These are phyloP conservation scores for Hippoglossus stenolepis DNA, from an alignment of 2,113 vertebrate genomes.

Conservation along the genomic window DNA sequence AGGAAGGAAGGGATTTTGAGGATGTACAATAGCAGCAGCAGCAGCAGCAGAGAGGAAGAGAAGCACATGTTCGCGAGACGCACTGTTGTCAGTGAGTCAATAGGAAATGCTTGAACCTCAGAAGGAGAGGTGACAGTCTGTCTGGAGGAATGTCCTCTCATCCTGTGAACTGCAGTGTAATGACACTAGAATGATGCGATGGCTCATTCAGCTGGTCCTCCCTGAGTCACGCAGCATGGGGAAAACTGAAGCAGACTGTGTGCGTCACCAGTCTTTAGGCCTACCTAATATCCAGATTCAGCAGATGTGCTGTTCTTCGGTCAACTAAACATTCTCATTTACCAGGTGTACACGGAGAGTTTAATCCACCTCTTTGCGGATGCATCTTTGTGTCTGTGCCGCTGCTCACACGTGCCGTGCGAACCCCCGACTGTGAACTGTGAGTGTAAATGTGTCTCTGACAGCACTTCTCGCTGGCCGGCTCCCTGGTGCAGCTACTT, in stretches of 20 bases:
- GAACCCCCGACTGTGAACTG: slow-evolving; percentile 9
- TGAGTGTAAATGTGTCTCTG: slow-evolving; percentile 32
- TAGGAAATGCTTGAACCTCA: slow-evolving; percentile 61
- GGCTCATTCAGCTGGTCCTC: slow-evolving; percentile 33
- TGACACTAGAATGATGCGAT: slow-evolving; percentile 39
- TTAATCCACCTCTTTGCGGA: background rate
- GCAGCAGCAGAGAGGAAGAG: slow-evolving; percentile 57
- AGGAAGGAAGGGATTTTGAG: slow-evolving; percentile 53
- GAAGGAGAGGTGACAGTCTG: slow-evolving; percentile 38
- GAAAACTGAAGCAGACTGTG: slow-evolving; percentile 5
- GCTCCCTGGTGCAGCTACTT: slow-evolving; percentile 28
- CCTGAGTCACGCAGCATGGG: slow-evolving; percentile 32
- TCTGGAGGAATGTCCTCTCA: slow-evolving; percentile 57
- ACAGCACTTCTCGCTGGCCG: slow-evolving; percentile 10
- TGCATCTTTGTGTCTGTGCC: background rate
- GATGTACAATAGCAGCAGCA: slow-evolving; percentile 33
- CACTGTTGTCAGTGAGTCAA: slow-evolving; percentile 55
- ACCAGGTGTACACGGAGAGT: background rate
- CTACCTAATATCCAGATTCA: background rate
- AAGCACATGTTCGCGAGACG: slow-evolving; percentile 51
- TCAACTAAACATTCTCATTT: background rate
- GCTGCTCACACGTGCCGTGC: slow-evolving; percentile 1
- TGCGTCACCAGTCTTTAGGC: background rate
- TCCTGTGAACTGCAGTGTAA: slow-evolving; percentile 37
- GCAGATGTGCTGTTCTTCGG: background rate